Evolutionary conservation across 2,113 vertebrate species (phyloP), one percentile per base, ranked within the genome.

Genomic region (Nycticebus coucang): DNA sequence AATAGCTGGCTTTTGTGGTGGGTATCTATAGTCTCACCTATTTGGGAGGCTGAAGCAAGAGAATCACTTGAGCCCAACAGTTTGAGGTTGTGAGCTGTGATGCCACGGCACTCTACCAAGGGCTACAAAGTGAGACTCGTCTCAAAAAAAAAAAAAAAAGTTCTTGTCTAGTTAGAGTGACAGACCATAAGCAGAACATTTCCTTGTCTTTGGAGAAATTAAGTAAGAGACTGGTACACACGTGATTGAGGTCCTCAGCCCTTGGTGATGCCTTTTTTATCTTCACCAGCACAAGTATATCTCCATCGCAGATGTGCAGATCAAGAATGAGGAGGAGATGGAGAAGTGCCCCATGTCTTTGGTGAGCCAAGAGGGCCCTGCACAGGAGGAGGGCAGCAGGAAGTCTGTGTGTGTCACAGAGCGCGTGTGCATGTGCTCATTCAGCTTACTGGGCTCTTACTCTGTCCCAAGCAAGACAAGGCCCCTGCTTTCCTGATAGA

Each of bases 301-400:
- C 50, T 99, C 99, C 91, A 99, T 99, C 53, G 98, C 99, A 0
- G 99, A 99, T n/a, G 88, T 99, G 50, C 99, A 99, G 98, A 99
- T 99, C 97, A 99, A 99, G 97, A 99, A 98, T 0, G 99, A 99
- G 95, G 99, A 99, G 45, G 99, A 99, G 94, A 98, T 99, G 87
- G 99, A 99, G 94, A 99, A 99, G 93, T 99, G 99, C 89, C 99
- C 99, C 12, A 98, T 99, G 98, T 99, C 99, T 87, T 96, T 99
- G 99, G 99, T 99, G 94, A 98, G 99, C 41, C 2, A 37, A 15
- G 21, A 66, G 75, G 15, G 9, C 30, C n/a, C 62, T 37, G 18
- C 33, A 7, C 55, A 0, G 91, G 14, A 4, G 59, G n/a, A 71
- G 33, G 53, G 7, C 18, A 53, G 50, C 74, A 87, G 62, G 69